Evolutionary conservation across 2,888 invertebrate species (phyloP), one percentile per base, ranked within the genome.

Genomic region (Dione vanillae): DNA sequence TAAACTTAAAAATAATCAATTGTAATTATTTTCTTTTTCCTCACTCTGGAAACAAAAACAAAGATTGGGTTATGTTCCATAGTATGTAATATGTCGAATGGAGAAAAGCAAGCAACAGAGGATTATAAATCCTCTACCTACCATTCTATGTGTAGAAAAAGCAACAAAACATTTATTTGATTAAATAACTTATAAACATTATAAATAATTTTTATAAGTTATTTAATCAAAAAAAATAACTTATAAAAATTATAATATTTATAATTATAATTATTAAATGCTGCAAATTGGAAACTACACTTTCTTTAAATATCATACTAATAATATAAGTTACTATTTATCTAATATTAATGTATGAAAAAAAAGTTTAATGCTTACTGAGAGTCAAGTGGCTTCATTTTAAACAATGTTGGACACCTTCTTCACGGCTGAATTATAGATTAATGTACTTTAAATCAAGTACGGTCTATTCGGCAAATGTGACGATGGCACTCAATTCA

Each of bases 401-500:
- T 61, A 14, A 35, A 41, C 27, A 16, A 10, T 43, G 14, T 41
- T 41, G 19, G 27, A 47, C 59, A 59, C 41, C 56, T 16, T 49
- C 40, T 20, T 41, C 40, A 49, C 66, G 65, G 27, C 41, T 66
- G 37, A 19, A 40, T 43, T 80, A 87, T 86, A 86, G 85, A 85
- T 83, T 82, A 86, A 81, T 85, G 85, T 84, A 80, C 61, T 43
- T 45, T 70, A 69, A 71, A 74, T 52, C 58, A 67, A 40, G 70
- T 62, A 64, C 52, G 65, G 37, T 27, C 56, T 10, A 56, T 51
- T 52, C 43, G 51, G 47, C 40, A 58, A 58, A 19, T 41, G 19
- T 27, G 14, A 43, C 14, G 40, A 19, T 41, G n/a, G 20, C 61
- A 61, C 10, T 35, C 27, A 45, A 27, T 61, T 61, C 35, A 35